Percentiles rank a stretch among this genome's conserved stretches.
phyloP scores from a whole-genome alignment of 2,888 invertebrate species.

The Koerneria pararmatus region DNA sequence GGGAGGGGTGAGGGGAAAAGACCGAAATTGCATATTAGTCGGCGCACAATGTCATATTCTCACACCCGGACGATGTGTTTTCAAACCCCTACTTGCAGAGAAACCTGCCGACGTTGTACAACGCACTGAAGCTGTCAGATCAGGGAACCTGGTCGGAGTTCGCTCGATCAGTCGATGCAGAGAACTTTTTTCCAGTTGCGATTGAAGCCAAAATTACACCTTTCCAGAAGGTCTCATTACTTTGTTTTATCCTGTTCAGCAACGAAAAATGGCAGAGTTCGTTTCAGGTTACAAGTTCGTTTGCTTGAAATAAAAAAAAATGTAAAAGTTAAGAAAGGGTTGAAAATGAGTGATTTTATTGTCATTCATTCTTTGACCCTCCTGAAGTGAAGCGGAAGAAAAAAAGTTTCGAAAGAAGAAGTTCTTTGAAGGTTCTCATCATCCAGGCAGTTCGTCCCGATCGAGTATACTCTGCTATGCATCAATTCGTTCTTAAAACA shows the following conservation, averaged over 20 bases:
- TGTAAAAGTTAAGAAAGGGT: too few species aligned
- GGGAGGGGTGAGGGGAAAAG: too few species aligned
- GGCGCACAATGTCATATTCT: too few species aligned
- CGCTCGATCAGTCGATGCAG: conserved; percentile 69
- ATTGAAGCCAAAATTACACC: conserved; percentile 67
- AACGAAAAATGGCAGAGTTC: too few species aligned
- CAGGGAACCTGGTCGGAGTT: conserved; percentile 71
- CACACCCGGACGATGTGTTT: too few species aligned
- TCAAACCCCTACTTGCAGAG: too few species aligned
- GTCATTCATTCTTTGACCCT: too few species aligned
- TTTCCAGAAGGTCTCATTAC: conserved; percentile 78
- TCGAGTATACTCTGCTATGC: conserved; percentile 74
- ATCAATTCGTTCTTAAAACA: conserved; percentile 69
- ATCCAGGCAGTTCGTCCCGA: conserved; percentile 81
- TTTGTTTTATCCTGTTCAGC: conserved; percentile 56
- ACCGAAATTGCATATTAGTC: too few species aligned
- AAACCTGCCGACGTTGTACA: conserved; percentile 66
- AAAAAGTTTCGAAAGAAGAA: not conserved
- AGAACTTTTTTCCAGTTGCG: conserved; percentile 67
- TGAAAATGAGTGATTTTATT: too few species aligned
- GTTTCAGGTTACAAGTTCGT: not conserved
- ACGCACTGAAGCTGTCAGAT: conserved; percentile 69
- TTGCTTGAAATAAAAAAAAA: not conserved
- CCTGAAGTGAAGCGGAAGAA: too few species aligned
- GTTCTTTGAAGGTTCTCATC: conserved; percentile 67